Conservation (phyloP, 2,797 vertebrate species). For the Coluber constrictor region DNA sequence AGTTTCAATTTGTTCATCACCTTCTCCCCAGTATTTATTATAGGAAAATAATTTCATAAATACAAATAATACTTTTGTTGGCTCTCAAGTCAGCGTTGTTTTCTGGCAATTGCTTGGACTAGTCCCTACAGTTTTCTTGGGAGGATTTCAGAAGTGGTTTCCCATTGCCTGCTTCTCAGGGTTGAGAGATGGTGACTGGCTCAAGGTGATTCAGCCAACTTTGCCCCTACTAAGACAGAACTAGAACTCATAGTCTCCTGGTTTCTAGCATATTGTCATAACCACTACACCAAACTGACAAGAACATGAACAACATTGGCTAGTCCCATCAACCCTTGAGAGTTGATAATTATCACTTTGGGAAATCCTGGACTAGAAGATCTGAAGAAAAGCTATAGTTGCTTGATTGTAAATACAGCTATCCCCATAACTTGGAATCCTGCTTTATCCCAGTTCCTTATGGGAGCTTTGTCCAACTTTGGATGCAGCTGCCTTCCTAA, state of each 20-base stretch:
- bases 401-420: not conserved
- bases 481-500: not conserved
- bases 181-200: not conserved
- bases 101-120: not conserved
- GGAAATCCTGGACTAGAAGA: not conserved
- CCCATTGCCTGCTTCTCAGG: not conserved
- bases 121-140: not conserved
- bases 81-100: not conserved
- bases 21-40: not conserved
- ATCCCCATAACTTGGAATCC: not conserved
- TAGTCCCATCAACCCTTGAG: not conserved
- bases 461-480: not conserved
- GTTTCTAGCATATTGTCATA: not conserved
- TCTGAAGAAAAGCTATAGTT: not conserved
- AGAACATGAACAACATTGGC: not conserved
- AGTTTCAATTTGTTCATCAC: not conserved
- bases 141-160: not conserved
- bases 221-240: not conserved
- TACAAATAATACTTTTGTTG: not conserved
- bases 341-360: not conserved
- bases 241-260: not conserved
- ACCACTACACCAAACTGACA: not conserved
- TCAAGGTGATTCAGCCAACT: not conserved
- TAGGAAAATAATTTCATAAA: not conserved
- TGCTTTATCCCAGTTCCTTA: not conserved